phyloP scores from a whole-genome alignment of 1,140 invertebrate species.

The Mercenaria mercenaria region DNA sequence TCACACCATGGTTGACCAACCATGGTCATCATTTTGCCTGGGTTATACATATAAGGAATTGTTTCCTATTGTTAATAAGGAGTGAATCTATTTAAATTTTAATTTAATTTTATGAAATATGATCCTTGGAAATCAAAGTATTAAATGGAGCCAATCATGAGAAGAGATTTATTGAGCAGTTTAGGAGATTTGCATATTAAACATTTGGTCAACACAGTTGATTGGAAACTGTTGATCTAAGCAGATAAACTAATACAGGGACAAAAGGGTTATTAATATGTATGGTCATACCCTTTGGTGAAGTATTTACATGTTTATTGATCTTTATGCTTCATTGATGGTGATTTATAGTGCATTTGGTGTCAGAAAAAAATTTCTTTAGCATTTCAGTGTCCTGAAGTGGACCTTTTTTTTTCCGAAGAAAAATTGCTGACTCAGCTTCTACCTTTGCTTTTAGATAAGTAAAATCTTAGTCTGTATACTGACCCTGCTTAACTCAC shows the following conservation, averaged over 20 bases:
- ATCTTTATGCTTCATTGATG: constrained; percentile 16
- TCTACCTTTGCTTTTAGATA: no score
- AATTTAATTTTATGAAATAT: no score
- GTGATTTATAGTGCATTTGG: not conserved
- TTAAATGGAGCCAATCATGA: not conserved
- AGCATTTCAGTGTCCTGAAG: no score
- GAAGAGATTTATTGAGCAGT: not conserved
- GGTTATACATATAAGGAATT: no score
- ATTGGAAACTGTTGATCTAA: not conserved
- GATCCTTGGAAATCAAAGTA: not conserved
- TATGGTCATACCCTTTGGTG: not conserved
- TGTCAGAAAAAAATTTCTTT: not conserved
- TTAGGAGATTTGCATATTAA: constrained; percentile 7
- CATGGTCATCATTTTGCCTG: no score
- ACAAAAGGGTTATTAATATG: constrained; percentile 25
- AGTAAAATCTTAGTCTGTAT: no score
- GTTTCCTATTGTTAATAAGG: no score
- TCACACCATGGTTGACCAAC: no score
- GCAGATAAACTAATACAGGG: not conserved
- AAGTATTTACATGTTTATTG: constrained; percentile 11
- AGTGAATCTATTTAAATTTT: no score
- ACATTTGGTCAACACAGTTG: not conserved
- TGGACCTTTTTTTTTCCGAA: no score
- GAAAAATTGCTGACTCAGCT: no score
- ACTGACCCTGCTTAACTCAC: no score